phyloP scores from a whole-genome alignment of 2,113 vertebrate species.

The Pao palembangensis region DNA sequence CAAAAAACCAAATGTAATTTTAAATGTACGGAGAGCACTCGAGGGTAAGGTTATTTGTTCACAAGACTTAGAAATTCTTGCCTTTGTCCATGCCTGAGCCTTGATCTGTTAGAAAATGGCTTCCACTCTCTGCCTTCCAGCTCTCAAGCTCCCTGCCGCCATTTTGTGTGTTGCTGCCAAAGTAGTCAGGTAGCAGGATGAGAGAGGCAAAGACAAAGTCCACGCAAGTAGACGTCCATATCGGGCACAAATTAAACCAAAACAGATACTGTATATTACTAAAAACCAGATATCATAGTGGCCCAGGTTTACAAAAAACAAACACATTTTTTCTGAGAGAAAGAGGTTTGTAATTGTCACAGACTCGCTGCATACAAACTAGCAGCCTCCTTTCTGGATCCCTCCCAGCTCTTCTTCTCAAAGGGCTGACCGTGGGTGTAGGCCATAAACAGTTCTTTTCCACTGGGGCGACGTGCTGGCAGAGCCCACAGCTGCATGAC shows the following conservation, averaged over 20 bases:
- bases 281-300: conserved; percentile 42
- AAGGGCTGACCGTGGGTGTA: conserved; percentile 76
- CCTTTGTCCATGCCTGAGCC: conserved; percentile 28
- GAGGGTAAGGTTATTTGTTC: no score
- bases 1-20: conserved; percentile 10
- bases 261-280: conserved; percentile 13
- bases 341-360: conserved; percentile 68
- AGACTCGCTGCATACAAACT: conserved; percentile 73
- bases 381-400: conserved; percentile 67
- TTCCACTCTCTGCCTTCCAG: conserved; percentile 65
- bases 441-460: conserved; percentile 79
- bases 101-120: conserved; percentile 77
- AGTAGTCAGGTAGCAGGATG: conserved; percentile 74
- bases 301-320: conserved; percentile 40
- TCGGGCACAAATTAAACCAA: conserved; percentile 10
- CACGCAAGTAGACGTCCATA: conserved; percentile 26
- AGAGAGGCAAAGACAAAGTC: conserved; percentile 54
- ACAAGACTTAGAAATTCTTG: conserved; percentile 12
- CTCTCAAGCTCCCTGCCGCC: conserved; percentile 60
- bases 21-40: neutral
- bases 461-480: conserved; percentile 69
- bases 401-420: conserved; percentile 68
- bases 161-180: conserved; percentile 78
- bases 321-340: conserved; percentile 59
- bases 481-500: conserved; percentile 56